Conservation (phyloP, 1,140 invertebrate genomes). For the Saxidomus purpurata region DNA sequence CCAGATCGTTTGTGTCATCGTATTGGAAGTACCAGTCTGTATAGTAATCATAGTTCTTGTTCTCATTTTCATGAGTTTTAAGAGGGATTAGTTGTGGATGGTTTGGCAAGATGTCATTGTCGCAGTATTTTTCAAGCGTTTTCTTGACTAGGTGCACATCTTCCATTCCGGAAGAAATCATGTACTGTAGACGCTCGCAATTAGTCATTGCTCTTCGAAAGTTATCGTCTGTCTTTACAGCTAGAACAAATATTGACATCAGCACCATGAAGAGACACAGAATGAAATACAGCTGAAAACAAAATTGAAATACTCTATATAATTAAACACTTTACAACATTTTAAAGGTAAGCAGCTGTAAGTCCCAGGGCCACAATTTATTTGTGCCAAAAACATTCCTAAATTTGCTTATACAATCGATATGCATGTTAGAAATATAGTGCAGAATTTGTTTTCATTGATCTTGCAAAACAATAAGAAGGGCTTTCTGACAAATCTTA, state of each 20-base stretch:
- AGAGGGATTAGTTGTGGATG: neutral
- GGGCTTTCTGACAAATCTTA: too few relatives aligned
- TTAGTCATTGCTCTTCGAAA: constrained; percentile 52
- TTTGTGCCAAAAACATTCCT: too few relatives aligned
- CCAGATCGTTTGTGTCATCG: neutral
- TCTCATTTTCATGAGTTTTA: neutral
- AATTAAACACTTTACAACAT: neutral
- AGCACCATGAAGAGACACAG: constrained; percentile 34
- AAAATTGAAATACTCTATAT: neutral
- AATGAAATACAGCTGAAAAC: constrained; percentile 48
- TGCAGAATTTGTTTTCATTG: too few relatives aligned
- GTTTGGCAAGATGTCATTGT: neutral
- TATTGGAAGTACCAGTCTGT: neutral
- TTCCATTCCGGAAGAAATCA: constrained; percentile 34
- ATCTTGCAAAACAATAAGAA: too few relatives aligned
- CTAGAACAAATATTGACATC: constrained; percentile 44
- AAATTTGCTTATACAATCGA: too few relatives aligned
- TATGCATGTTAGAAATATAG: too few relatives aligned
- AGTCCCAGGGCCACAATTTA: too few relatives aligned
- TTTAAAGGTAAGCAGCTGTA: too few relatives aligned
- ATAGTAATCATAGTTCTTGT: neutral
- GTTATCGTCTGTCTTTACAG: constrained; percentile 19
- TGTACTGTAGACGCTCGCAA: constrained; percentile 59
- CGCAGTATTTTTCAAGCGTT: constrained; percentile 10
- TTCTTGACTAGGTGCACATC: neutral